Base-by-base conservation (phyloP, 2,113 vertebrate genomes). In the Vicugna pacos region DNA sequence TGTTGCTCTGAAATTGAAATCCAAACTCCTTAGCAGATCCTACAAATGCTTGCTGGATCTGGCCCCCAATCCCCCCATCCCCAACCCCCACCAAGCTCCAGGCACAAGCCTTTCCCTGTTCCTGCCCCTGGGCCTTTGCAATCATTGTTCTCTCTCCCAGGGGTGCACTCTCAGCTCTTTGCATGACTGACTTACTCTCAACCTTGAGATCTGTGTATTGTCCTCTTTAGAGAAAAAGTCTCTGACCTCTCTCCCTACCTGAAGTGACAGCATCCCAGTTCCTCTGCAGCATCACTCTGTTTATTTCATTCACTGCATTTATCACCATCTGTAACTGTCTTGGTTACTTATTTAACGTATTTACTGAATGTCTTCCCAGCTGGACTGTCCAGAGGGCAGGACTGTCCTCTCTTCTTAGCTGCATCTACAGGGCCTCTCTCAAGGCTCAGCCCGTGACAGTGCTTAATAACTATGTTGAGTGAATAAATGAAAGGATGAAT, bases 391-490 rank as follows among this genome's bases (percentile, higher is more conserved):
- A 30, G 26, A 67, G 30, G 38, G 17, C 70, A 73, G 54, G 62
- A 14, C 19, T 38, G 35, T 87, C 32, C 5, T 62, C 9, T 38
- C 1, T 32, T 28, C 35, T 56, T 13, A 46, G 15, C 20, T 60
- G n/a, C n/a, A 35, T 48, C 30, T 26, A 3, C 5, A 48, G 11
- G 14, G 5, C 15, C 35, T 69, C 6, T 8, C 48, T 73, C 72
- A 38, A 7, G 16, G 20, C 15, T 42, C 30, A 48, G 54, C n/a
- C 15, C 0, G 0, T 52, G 28, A 60, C 4, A 64, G 24, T 3
- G 15, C 62, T 52, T 42, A 52, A 0, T 67, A 48, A 32, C 4
- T 65, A 2, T 46, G 42, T 14, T n/a, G 54, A 30, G 28, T 60
- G 13, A 83, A 32, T 69, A 76, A 42, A 15, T 3, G 22, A 9